phyloP scores from a whole-genome alignment of 2,888 invertebrate species.

The Tuberolachnus salignus region DNA sequence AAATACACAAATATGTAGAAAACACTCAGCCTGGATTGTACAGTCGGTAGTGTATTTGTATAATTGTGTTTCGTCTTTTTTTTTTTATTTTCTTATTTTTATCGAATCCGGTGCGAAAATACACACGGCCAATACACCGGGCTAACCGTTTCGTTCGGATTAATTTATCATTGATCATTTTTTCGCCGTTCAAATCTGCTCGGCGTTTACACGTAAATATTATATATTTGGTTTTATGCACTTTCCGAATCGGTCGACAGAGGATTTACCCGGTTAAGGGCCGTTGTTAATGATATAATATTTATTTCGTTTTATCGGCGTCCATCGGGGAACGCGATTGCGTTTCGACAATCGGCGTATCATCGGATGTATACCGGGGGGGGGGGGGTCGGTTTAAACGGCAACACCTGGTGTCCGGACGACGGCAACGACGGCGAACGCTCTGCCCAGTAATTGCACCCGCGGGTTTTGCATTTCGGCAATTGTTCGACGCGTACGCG shows the following conservation, averaged over 20 bases:
- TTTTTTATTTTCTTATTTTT: too few relatives aligned
- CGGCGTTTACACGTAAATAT: too few relatives aligned
- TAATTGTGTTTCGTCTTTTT: too few relatives aligned
- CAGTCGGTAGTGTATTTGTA: too few relatives aligned
- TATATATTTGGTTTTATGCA: too few relatives aligned
- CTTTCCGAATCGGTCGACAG: background rate
- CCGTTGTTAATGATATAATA: background rate
- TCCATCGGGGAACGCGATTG: conserved; percentile 25
- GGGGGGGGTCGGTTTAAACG: conserved; percentile 37
- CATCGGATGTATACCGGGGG: conserved; percentile 21
- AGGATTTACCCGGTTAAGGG: background rate
- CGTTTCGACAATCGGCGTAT: conserved; percentile 50
- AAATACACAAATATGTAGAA: too few relatives aligned
- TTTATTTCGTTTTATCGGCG: conserved; percentile 26
- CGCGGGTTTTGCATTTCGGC: conserved; percentile 55
- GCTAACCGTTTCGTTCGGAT: too few relatives aligned
- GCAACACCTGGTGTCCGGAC: conserved; percentile 50
- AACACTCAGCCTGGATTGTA: too few relatives aligned
- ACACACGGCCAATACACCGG: too few relatives aligned
- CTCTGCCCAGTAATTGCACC: conserved; percentile 34
- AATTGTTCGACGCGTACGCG: conserved; percentile 49
- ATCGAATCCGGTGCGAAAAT: too few relatives aligned
- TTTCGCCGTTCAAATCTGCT: too few relatives aligned
- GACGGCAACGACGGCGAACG: conserved; percentile 5
- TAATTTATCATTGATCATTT: too few relatives aligned